Evolutionary conservation across 2,113 vertebrate species (phyloP), one percentile per base, ranked within the genome.

Genomic region (Tetraodon nigroviridis): DNA sequence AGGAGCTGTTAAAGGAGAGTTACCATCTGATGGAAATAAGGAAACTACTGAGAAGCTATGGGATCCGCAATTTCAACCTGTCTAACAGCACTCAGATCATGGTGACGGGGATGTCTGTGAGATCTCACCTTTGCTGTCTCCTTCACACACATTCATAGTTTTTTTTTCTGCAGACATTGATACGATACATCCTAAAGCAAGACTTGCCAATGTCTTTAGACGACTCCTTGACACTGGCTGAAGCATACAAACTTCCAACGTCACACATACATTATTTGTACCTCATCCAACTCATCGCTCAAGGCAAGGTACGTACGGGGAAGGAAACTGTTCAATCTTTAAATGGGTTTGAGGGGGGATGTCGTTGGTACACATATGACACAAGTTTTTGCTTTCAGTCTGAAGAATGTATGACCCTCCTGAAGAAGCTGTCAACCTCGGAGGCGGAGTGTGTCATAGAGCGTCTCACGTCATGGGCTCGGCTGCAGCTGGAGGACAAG

Each of bases 1-100:
- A 94, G 65, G 92, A 94, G 70, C 86, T 97, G 57, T 70, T 99
- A 49, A 93, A 93, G 68, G 95, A 98, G 58, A 95, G 93, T 71
- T 97, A 95, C 79, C 85, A 72, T 27, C 84, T 97, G 21, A 98
- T 98, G 96, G 95, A 98, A 78, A 95, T 98, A 81, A 95, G 95
- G 82, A 97, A 93, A 59, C 92, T 98, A 63, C 82, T 99, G 61
- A 83, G 93, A 64, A 90, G 89, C 29, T 97, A 98, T 47, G 95
- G 97, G 13, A 93, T 99, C 80, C 91, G 94, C 61, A 95, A 92
- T 54, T 90, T 92, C 71, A 95, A 93, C 64, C 91, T 95, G 59
- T 86, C 94, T 24, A 93, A 89, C 75, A 86, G 88, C 61, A 92
- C 89, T 17, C 86, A 95, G 62, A 91, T 94, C 45, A 92, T 95